A percentile compares a stretch with the other conserved stretches of the same genome.
Evolutionary conservation across 1,140 invertebrate genomes (phyloP).

Genomic region (Rhagoletis pomonella): DNA sequence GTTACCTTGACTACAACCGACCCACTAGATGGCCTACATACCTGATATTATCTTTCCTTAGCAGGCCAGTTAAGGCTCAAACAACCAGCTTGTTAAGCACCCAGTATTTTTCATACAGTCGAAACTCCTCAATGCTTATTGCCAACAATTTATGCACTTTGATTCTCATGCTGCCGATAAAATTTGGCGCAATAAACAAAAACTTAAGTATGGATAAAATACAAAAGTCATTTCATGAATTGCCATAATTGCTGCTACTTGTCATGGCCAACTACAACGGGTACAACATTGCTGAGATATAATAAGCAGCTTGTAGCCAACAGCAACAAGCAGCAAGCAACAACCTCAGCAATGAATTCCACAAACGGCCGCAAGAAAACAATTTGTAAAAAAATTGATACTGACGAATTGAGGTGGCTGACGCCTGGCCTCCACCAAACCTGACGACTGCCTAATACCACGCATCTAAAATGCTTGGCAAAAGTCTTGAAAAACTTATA

Average conservation of each 20-base stretch:
- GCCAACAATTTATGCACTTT: not conserved
- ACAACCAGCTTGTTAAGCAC: too few species aligned
- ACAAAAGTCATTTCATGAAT: not conserved
- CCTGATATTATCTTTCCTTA: too few species aligned
- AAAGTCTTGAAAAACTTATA: conserved; percentile 2
- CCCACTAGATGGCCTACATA: too few species aligned
- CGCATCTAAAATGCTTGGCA: not conserved
- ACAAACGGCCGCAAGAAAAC: not conserved
- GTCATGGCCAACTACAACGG: conserved; percentile 42
- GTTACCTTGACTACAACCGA: too few species aligned
- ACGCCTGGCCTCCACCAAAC: not conserved
- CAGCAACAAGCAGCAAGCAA: conserved; percentile 36
- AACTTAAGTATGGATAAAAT: not conserved
- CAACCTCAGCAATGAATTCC: conserved; percentile 50
- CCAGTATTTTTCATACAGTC: too few species aligned
- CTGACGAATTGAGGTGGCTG: not conserved
- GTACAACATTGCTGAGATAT: not conserved
- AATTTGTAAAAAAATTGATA: conserved; percentile 36
- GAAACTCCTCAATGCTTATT: too few species aligned
- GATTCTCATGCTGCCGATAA: not conserved
- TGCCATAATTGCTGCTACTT: conserved; percentile 37
- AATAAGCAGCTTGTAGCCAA: not conserved
- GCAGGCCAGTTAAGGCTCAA: too few species aligned
- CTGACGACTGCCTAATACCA: conserved; percentile 17
- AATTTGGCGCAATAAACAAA: not conserved